These are phyloP conservation scores for Podiceps cristatus DNA, from an alignment of 2,113 vertebrate species.

Conservation along the genomic window DNA sequence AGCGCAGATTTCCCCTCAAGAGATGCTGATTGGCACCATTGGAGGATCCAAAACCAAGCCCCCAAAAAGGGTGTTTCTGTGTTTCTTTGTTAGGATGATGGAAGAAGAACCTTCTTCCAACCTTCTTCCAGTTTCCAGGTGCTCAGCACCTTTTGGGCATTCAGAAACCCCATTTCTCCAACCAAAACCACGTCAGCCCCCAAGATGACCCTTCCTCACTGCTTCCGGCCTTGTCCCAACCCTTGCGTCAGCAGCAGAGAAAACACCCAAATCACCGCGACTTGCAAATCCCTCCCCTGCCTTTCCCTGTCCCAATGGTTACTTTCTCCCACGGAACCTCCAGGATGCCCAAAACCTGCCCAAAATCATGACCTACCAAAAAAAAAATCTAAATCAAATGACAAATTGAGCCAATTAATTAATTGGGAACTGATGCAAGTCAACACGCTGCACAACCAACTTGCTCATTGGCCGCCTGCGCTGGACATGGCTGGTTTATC, in stretches of 20 bases:
- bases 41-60: neutral
- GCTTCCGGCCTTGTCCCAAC: neutral
- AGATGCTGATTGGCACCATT: neutral
- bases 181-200: neutral
- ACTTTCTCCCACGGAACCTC: neutral
- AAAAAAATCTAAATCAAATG: fast-evolving
- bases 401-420: fast-evolving
- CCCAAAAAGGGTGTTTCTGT: neutral
- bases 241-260: neutral
- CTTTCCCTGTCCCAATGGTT: fast-evolving
- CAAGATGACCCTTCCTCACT: neutral
- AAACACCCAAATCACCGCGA: fast-evolving
- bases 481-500: fast-evolving
- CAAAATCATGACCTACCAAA: neutral
- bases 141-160: neutral
- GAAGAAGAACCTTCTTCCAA: neutral
- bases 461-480: fast-evolving
- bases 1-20: neutral
- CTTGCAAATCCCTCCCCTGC: neutral
- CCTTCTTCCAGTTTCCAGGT: neutral
- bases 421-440: fast-evolving
- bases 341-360: neutral
- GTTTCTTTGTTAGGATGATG: neutral
- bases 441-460: fast-evolving
- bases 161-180: neutral